Evolutionary conservation across 2,113 vertebrate species (phyloP).

Genomic region (Lathamus discolor): DNA sequence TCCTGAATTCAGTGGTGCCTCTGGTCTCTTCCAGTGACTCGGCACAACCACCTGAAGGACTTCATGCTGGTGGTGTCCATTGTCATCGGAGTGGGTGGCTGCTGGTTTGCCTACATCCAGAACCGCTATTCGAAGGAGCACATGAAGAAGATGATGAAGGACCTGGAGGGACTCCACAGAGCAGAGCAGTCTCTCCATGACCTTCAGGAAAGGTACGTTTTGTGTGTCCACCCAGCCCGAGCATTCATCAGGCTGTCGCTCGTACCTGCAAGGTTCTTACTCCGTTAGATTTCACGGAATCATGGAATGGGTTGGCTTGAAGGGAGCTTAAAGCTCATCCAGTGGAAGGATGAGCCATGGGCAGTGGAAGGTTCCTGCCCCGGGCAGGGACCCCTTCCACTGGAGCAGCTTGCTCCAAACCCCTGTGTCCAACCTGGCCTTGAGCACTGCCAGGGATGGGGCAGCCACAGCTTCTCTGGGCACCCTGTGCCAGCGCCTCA

Average conservation of each 20-base stretch:
- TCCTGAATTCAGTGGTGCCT: accelerated
- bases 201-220: constrained; percentile 91
- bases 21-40: constrained; percentile 80
- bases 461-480: no score
- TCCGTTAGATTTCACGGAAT: no score
- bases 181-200: constrained; percentile 97
- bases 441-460: background rate
- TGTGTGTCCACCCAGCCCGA: accelerated
- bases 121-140: constrained; percentile 98
- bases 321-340: background rate
- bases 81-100: constrained; percentile 96
- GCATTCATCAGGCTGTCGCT: accelerated
- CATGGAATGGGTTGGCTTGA: background rate
- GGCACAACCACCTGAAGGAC: constrained; percentile 97
- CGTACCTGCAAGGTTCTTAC: accelerated
- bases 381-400: background rate
- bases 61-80: constrained; percentile 99
- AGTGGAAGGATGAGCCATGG: background rate
- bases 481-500: no score
- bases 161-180: constrained; percentile 94
- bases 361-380: background rate
- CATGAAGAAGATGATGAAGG: constrained; percentile 99
- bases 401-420: background rate
- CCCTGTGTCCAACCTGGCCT: background rate
- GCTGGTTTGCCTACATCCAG: constrained; percentile 99